These are phyloP conservation scores for Electrophaes corylata DNA, from an alignment of 2,888 invertebrate species.

Conservation along the genomic window DNA sequence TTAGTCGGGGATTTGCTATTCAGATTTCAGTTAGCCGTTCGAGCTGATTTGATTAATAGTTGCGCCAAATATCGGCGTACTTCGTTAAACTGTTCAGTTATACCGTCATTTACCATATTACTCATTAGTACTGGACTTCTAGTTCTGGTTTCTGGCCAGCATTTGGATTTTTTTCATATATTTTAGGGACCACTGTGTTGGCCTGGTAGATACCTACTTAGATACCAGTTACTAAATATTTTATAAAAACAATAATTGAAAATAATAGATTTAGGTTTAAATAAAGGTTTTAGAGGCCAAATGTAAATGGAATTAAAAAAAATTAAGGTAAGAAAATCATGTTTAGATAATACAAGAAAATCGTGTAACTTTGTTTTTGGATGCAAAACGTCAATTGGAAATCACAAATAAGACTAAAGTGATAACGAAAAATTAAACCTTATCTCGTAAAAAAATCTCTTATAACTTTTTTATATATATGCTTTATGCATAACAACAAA, in stretches of 20 bases:
- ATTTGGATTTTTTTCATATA: too few species aligned
- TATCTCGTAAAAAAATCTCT: too few species aligned
- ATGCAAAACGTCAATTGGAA: not conserved
- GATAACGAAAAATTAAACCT: not conserved
- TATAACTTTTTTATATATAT: too few species aligned
- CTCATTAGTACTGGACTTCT: conserved; percentile 5
- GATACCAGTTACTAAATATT: too few species aligned
- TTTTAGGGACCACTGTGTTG: too few species aligned
- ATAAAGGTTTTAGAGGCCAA: too few species aligned
- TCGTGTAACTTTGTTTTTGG: not conserved
- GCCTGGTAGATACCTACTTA: too few species aligned
- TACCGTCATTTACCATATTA: not conserved
- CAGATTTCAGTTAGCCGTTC: conserved; percentile 68
- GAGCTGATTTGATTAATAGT: conserved; percentile 67
- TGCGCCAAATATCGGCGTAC: conserved; percentile 50
- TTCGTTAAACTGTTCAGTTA: conserved; percentile 35
- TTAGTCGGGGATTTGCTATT: conserved; percentile 61
- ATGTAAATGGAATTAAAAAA: too few species aligned
- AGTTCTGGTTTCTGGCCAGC: too few species aligned
- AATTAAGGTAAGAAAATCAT: not conserved
- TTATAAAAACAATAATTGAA: too few species aligned
- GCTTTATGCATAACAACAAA: too few species aligned
- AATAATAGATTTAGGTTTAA: too few species aligned
- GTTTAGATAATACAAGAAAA: not conserved
- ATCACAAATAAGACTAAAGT: not conserved